phyloP scores from a whole-genome alignment of 2,888 invertebrate genomes.

The Lumbricus terrestris region DNA sequence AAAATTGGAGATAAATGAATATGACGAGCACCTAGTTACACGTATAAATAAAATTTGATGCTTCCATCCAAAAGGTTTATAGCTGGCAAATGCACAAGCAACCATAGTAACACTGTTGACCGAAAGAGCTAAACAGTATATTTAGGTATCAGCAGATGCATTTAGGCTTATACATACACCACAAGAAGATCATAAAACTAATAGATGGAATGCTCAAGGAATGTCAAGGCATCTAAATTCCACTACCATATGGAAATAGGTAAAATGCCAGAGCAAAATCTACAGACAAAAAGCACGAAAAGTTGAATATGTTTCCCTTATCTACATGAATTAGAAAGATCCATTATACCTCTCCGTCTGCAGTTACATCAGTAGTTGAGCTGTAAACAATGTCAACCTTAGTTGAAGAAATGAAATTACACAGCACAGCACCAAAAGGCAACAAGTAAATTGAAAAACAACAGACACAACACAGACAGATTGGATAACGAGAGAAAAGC shows the following conservation, averaged over 20 bases:
- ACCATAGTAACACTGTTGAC: background rate
- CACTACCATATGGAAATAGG: background rate
- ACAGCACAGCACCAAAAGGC: background rate
- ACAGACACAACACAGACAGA: background rate
- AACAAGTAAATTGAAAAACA: background rate
- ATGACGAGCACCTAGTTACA: background rate
- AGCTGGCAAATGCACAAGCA: background rate
- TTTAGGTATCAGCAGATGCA: background rate
- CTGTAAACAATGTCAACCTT: background rate
- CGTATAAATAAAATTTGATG: background rate
- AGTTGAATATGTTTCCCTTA: background rate
- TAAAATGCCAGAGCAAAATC: background rate
- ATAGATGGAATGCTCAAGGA: background rate
- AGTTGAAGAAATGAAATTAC: background rate
- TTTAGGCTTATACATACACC: background rate
- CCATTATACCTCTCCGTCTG: background rate
- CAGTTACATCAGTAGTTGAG: background rate
- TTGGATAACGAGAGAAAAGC: background rate
- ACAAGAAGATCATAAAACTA: background rate
- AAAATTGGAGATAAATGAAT: background rate
- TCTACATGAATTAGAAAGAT: background rate
- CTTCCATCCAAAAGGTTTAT: background rate
- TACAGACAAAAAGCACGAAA: background rate
- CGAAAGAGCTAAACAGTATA: background rate
- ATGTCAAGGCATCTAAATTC: background rate